A percentile compares a stretch with the other conserved stretches of the same genome.
These are phyloP conservation scores for Ammodytes dubius DNA, from an alignment of 2,113 vertebrate genomes.

Conservation along the genomic window DNA sequence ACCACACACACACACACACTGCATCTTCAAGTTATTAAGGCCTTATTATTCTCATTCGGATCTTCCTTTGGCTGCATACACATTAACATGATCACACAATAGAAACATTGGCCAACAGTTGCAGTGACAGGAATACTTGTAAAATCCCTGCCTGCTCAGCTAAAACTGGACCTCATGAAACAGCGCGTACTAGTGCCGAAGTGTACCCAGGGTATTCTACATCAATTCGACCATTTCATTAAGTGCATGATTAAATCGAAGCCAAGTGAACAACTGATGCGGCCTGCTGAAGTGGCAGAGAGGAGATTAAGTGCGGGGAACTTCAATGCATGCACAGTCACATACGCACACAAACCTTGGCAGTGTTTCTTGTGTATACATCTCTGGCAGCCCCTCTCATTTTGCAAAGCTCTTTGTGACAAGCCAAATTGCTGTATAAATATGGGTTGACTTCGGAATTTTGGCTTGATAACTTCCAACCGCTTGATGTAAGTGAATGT, in stretches of 20 bases:
- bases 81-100: constrained; percentile 1
- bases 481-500: constrained; percentile 19
- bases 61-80: not conserved
- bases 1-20: not conserved
- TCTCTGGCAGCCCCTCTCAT: constrained; percentile 3
- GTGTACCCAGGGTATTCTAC: not conserved
- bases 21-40: not conserved
- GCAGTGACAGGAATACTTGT: not conserved
- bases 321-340: constrained; percentile 31
- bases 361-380: constrained; percentile 6
- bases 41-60: not conserved
- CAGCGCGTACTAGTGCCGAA: constrained; percentile 11
- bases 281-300: constrained; percentile 48
- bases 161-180: constrained; percentile 17
- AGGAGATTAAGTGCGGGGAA: constrained; percentile 40
- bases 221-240: constrained; percentile 16
- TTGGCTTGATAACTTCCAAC: constrained; percentile 5
- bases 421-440: constrained; percentile 27
- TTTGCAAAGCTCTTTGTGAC: constrained; percentile 14
- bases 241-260: constrained; percentile 31
- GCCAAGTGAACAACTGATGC: constrained; percentile 10
- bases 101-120: not conserved
- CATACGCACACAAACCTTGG: constrained; percentile 3
- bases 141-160: constrained; percentile 6
- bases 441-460: constrained; percentile 28